Conservation (phyloP, 2,888 invertebrate genomes). For the Spodoptera exigua region DNA sequence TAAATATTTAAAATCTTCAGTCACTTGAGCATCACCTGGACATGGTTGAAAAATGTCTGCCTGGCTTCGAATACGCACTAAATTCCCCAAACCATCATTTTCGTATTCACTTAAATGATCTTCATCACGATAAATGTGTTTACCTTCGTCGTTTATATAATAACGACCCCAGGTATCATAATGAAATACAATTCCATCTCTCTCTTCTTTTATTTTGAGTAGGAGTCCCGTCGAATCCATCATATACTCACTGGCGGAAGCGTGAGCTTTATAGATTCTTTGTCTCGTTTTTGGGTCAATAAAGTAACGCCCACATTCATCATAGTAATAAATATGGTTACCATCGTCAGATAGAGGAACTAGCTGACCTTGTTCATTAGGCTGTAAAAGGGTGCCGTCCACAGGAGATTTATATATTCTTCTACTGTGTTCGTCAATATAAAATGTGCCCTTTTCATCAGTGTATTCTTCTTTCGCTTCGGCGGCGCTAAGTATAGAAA, state of each 20-base stretch:
- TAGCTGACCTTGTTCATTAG: slow-evolving; percentile 77
- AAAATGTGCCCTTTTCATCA: slow-evolving; percentile 80
- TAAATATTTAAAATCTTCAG: slow-evolving; percentile 83
- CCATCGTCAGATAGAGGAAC: slow-evolving; percentile 78
- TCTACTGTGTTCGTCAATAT: slow-evolving; percentile 78
- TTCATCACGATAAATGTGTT: slow-evolving; percentile 80
- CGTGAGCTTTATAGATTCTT: slow-evolving; percentile 80
- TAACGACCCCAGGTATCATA: slow-evolving; percentile 84
- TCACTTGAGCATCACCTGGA: slow-evolving; percentile 78
- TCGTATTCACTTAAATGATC: slow-evolving; percentile 83
- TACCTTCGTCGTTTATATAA: slow-evolving; percentile 78
- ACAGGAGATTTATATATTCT: slow-evolving; percentile 80
- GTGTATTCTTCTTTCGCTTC: slow-evolving; percentile 79
- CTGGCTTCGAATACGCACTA: slow-evolving; percentile 82
- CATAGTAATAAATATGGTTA: slow-evolving; percentile 79
- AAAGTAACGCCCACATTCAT: slow-evolving; percentile 84
- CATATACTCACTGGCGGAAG: slow-evolving; percentile 81
- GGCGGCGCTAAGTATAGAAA: slow-evolving; percentile 81
- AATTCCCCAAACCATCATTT: slow-evolving; percentile 84
- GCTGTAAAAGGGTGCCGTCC: slow-evolving; percentile 75
- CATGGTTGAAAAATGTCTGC: slow-evolving; percentile 77
- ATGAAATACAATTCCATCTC: slow-evolving; percentile 76
- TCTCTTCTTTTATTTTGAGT: slow-evolving; percentile 79
- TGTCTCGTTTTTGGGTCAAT: slow-evolving; percentile 74
- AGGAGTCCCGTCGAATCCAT: slow-evolving; percentile 80